Evolutionary conservation across 2,113 vertebrate species (phyloP).

Genomic region (Chrysemys picta): DNA sequence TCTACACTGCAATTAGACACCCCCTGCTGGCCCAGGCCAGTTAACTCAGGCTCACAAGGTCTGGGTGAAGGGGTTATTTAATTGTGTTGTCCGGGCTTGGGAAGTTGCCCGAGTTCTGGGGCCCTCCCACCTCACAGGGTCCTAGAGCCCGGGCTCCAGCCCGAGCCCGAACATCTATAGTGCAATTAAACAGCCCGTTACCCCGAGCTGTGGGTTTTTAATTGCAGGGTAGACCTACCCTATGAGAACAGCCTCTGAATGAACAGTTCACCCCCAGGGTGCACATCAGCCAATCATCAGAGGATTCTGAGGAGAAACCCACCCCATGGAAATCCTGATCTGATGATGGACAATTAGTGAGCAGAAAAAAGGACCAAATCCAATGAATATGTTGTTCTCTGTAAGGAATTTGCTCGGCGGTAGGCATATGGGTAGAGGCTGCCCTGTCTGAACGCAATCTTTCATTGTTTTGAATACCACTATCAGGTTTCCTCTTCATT

Average conservation of each 20-base stretch:
- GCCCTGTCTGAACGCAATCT: accelerated
- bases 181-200: no score
- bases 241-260: background rate
- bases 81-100: no score
- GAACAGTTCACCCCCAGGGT: background rate
- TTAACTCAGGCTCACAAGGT: no score
- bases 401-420: background rate
- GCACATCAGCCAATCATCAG: background rate
- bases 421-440: accelerated
- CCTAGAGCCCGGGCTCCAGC: no score
- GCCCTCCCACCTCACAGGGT: no score
- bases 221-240: no score
- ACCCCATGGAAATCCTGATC: background rate
- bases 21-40: no score
- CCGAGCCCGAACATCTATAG: no score
- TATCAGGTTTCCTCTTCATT: background rate
- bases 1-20: background rate
- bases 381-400: background rate
- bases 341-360: background rate
- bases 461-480: background rate
- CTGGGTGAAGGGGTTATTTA: no score
- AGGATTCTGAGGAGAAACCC: background rate
- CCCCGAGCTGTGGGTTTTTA: no score
- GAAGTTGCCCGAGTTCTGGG: no score
- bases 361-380: background rate